These are phyloP conservation scores for Cryptus viduatorius DNA, from an alignment of 2,888 invertebrate genomes.

Conservation along the genomic window DNA sequence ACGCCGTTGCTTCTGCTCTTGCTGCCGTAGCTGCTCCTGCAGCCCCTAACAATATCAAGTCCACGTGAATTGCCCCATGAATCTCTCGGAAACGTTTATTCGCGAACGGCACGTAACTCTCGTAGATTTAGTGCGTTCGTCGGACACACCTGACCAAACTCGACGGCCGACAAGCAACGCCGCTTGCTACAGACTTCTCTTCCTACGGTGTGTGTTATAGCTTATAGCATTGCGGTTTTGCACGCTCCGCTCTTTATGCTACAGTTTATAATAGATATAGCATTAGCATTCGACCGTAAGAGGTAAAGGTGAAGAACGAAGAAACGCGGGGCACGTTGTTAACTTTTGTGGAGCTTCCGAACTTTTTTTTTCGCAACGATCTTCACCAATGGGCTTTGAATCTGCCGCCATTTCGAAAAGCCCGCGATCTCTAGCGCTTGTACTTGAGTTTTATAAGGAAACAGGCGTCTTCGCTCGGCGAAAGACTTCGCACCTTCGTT, in stretches of 20 bases:
- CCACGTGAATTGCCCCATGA: conserved; percentile 78
- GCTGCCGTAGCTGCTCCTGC: conserved; percentile 21
- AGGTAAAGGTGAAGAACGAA: conserved; percentile 58
- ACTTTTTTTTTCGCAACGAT: background rate
- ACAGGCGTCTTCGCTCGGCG: conserved; percentile 33
- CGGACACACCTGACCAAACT: conserved; percentile 77
- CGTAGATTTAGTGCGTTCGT: conserved; percentile 79
- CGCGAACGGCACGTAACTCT: conserved; percentile 78
- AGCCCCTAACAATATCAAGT: conserved; percentile 78
- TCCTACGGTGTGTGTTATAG: background rate
- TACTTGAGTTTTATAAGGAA: conserved; percentile 46
- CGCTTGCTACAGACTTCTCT: conserved; percentile 31
- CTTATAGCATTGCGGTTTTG: conserved; percentile 31
- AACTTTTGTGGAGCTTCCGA: conserved; percentile 4
- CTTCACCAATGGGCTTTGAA: conserved; percentile 58
- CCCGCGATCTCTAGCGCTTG: conserved; percentile 24
- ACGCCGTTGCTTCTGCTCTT: conserved; percentile 49
- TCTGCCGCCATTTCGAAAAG: conserved; percentile 48
- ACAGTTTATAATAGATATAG: conserved; percentile 27
- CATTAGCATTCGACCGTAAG: conserved; percentile 51
- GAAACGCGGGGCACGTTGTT: conserved; percentile 53
- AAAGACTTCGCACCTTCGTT: conserved; percentile 52
- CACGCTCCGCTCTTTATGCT: background rate
- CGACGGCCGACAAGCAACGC: conserved; percentile 58
- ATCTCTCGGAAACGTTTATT: conserved; percentile 78